Evolutionary conservation across 2,888 invertebrate species (phyloP), one percentile per base, ranked within the genome.

Genomic region (Hirtodrosophila duncani): DNA sequence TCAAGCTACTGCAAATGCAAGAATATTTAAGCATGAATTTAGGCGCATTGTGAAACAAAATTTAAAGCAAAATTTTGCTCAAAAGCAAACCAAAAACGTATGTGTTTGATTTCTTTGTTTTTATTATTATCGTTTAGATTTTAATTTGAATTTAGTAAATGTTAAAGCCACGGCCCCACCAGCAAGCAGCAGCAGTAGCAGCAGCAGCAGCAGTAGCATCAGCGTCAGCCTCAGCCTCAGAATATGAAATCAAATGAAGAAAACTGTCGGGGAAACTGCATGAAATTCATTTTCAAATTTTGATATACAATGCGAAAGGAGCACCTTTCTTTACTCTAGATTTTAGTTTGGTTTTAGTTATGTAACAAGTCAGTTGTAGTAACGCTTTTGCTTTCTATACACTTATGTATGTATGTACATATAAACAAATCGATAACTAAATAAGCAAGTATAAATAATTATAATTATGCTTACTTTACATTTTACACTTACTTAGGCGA

Each of bases 351-450:
- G 42, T 45, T 67, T 75, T 62, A 72, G 61, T 67, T 72, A 50
- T 48, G 45, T 55, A 77, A 68, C 53, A 61, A 80, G 72, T 72
- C 72, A 72, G 81, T 77, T 69, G 63, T 60, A 67, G 62, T 36
- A 68, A 68, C 74, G 74, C 66, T 70, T 72, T 70, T 79, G 42
- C 46, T 48, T 17, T 71, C 55, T 58, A 56, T 59, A 52, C 52
- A 44, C 51, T 27, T 62, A 59, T 52, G 52, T 59, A 67, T 38
- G 48, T 49, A 59, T 53, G 58, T 45, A 50, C 41, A 51, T 61
- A 61, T 41, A 59, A 59, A 45, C 45, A 59, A 61, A 59, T 33
- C 53, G 53, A 45, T 52, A 42, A 45, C 33, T 26, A 39, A 58
- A 42, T 59, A 44, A 34, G 38, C 30, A 14, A 17, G 17, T 57